Evolutionary conservation across 2,113 vertebrate species (phyloP), one percentile per base, ranked within the genome.

Genomic region (Eubucco bourcierii): DNA sequence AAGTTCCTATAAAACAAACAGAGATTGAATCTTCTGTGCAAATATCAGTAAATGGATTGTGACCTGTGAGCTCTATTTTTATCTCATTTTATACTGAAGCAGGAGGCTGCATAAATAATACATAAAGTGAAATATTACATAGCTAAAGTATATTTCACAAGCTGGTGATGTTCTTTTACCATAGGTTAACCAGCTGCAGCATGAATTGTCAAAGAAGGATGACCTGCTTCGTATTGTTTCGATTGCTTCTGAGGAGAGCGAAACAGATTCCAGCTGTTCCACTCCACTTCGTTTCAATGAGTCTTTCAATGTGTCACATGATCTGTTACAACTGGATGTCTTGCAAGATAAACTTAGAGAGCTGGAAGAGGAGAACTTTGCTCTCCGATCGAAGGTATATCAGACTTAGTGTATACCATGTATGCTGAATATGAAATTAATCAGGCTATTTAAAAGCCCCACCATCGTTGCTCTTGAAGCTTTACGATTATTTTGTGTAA

Each of bases 141-240:
- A 39, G 61, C 23, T 81, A 3, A 86, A 63, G 61, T 70, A 8
- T 33, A 15, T 74, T 67, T 92, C 64, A 31, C 3, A 2, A 95
- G 63, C n/a, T 80, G 66, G 25, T 58, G 52, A 19, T 27, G 6
- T 71, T 78, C 65, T 6, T 90, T 74, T 50, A 59, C n/a, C 29
- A 7, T 96, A 99, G 99, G 99, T 99, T 83, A 98, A 99, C 93
- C 99, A 99, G 95, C 97, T 99, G 64, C 99, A 99, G 94, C 99
- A 99, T 73, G 99, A 99, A 53, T 97, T 99, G 47, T 96, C 97
- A 3, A 99, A 99, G 97, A 99, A 99, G 95, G 99, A 99, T 10
- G 99, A 99, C 85, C 92, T 99, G 74, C 98, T 99, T 86, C 98
- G 98, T 6, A 98, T 99, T 61, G 99, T 99, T 79, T 99, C 99